Evolutionary conservation across 2,888 invertebrate genomes (phyloP).

Genomic region (Eupithecia abbreviata): DNA sequence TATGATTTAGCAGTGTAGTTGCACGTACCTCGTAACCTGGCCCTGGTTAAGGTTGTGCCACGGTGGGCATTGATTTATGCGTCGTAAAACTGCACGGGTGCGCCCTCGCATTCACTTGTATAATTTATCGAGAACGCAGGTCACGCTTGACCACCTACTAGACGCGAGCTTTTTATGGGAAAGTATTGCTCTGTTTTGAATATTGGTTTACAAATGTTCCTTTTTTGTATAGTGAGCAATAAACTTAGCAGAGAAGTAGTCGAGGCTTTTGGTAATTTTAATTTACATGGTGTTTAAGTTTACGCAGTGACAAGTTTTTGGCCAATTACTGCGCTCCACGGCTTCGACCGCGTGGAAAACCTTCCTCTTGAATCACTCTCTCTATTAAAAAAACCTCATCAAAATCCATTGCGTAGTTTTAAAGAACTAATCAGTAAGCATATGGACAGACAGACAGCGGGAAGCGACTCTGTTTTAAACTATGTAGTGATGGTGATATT

Average conservation of each 20-base stretch:
- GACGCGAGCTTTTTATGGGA: constrained; percentile 53
- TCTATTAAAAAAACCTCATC: no score
- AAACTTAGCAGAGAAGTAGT: background rate
- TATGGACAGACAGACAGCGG: no score
- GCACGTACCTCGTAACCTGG: constrained; percentile 49
- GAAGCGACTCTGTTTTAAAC: no score
- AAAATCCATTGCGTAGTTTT: no score
- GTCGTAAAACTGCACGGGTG: constrained; percentile 77
- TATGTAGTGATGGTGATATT: no score
- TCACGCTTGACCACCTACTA: constrained; percentile 72
- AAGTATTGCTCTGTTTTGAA: constrained; percentile 27
- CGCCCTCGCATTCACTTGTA: constrained; percentile 79
- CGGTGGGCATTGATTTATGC: constrained; percentile 74
- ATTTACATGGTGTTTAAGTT: no score
- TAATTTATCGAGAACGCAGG: constrained; percentile 72
- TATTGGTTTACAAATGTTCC: constrained; percentile 15
- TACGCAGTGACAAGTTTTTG: no score
- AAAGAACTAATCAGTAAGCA: no score
- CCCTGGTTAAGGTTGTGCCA: constrained; percentile 59
- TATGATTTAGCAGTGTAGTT: constrained; percentile 4
- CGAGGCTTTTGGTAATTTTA: background rate
- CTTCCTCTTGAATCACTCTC: no score
- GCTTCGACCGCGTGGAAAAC: no score
- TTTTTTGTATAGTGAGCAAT: background rate
- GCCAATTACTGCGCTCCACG: no score